phyloP scores from a whole-genome alignment of 2,888 invertebrate genomes.

The Carabus problematicus region DNA sequence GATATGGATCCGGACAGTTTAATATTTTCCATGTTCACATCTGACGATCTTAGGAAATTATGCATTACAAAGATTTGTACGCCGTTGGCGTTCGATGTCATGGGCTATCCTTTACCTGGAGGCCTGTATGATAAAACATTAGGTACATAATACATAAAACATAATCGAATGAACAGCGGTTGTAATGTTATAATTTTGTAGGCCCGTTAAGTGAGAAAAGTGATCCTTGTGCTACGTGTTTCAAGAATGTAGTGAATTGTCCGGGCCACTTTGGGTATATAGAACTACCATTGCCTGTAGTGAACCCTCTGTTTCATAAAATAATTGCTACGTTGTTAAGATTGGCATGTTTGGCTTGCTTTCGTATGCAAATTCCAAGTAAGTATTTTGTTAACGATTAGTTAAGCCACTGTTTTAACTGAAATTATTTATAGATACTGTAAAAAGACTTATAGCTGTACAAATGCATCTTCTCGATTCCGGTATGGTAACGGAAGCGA shows the following conservation, averaged over 20 bases:
- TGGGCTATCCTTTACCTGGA: slow-evolving; percentile 81
- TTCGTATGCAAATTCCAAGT: slow-evolving; percentile 71
- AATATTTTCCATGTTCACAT: slow-evolving; percentile 75
- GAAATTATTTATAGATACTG: background rate
- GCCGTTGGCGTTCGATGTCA: slow-evolving; percentile 77
- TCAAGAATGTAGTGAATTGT: slow-evolving; percentile 70
- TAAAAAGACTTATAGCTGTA: slow-evolving; percentile 67
- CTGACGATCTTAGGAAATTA: slow-evolving; percentile 78
- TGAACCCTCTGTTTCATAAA: slow-evolving; percentile 89
- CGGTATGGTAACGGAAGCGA: slow-evolving; percentile 76
- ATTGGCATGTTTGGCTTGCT: slow-evolving; percentile 75
- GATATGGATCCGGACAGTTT: slow-evolving; percentile 50
- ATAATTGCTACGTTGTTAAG: slow-evolving; percentile 72
- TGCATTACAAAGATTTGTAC: slow-evolving; percentile 85
- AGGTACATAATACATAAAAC: slow-evolving; percentile 62
- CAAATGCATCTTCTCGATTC: slow-evolving; percentile 76
- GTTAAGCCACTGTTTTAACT: background rate
- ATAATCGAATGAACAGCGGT: too few species aligned
- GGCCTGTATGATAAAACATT: slow-evolving; percentile 91
- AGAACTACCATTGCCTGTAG: slow-evolving; percentile 83
- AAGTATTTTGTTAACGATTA: slow-evolving; percentile 37
- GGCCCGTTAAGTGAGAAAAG: slow-evolving; percentile 68
- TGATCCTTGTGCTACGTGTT: slow-evolving; percentile 84
- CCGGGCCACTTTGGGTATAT: slow-evolving; percentile 97
- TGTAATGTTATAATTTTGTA: slow-evolving; percentile 46